Percentiles rank a stretch among this genome's conserved stretches.
phyloP scores from a whole-genome alignment of 1,140 invertebrate species.

The Physella acuta region DNA sequence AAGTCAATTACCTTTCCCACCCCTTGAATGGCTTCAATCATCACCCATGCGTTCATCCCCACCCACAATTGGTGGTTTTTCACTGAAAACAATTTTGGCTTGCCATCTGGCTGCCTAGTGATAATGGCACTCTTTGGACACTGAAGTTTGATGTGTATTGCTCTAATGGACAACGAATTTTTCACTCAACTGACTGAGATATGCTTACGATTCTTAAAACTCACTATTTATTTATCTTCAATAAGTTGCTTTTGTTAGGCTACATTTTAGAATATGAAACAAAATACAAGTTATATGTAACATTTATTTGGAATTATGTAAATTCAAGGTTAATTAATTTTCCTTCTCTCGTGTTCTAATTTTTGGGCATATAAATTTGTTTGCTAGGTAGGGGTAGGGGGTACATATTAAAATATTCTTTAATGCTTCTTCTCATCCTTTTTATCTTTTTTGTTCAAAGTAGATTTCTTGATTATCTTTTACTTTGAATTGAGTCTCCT shows the following conservation, averaged over 20 bases:
- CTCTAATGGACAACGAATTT: constrained; percentile 19
- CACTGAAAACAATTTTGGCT: constrained; percentile 4
- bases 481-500: not conserved
- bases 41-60: not conserved
- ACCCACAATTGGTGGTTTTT: not conserved
- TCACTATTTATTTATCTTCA: too few relatives aligned
- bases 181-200: too few relatives aligned
- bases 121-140: not conserved
- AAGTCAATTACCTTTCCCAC: constrained; percentile 15
- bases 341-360: too few relatives aligned
- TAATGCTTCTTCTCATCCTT: too few relatives aligned
- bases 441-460: too few relatives aligned
- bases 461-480: not conserved
- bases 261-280: too few relatives aligned
- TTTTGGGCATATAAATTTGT: too few relatives aligned
- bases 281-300: too few relatives aligned
- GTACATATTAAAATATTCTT: not conserved
- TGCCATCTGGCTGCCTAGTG: constrained; percentile 14
- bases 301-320: too few relatives aligned
- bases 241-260: too few relatives aligned
- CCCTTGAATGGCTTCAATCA: constrained; percentile 16
- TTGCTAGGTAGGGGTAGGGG: not conserved
- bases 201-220: not conserved
- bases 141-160: not conserved
- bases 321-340: too few relatives aligned